Base-by-base conservation (phyloP, 2,113 vertebrate genomes). In the Psettodes erumei region DNA sequence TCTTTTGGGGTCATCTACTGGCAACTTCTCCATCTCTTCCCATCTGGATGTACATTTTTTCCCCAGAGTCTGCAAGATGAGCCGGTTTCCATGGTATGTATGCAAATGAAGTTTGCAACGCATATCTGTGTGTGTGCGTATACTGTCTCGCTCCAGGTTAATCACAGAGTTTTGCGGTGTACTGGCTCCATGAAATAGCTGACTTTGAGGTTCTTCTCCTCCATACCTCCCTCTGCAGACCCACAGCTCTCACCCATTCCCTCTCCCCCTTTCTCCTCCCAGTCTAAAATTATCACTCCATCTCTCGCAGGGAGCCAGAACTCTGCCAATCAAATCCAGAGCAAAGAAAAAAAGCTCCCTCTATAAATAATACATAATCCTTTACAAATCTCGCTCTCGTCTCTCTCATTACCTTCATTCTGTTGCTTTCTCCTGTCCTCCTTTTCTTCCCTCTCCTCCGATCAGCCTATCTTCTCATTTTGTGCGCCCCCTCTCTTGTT, bases 311-410 rank as follows among this genome's bases (percentile, higher is more conserved):
- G 85, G 76, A 90, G 75, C 80, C 73, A 48, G 54, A 80, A 61
- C 37, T 67, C 84, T 91, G 87, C 88, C 93, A 93, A 92, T 92
- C 90, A 91, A 85, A 90, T 72, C 58, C 70, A 47, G 70, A 33
- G 68, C 59, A 69, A 75, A 67, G 65, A 55, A 75, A 84, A 56
- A 62, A 8, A 32, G 63, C 70, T 79, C 32, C 42, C 62, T 75
- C 80, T 90, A 93, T 92, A 93, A 94, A 93, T 94, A 94, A 91
- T 84, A 88, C 88, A 93, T 91, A 91, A 93, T 92, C 86, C 91
- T 88, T 87, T 72, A 87, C 90, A 92, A 88, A 90, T 88, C 85
- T 87, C 3, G 7, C 75, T 67, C 60, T 82, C 59, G 54, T 88
- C 70, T 90, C 82, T 79, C 84, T 83, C 86, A 89, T 89, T 92